Base-by-base conservation (phyloP, 2,113 vertebrate species). In the Columba livia region DNA sequence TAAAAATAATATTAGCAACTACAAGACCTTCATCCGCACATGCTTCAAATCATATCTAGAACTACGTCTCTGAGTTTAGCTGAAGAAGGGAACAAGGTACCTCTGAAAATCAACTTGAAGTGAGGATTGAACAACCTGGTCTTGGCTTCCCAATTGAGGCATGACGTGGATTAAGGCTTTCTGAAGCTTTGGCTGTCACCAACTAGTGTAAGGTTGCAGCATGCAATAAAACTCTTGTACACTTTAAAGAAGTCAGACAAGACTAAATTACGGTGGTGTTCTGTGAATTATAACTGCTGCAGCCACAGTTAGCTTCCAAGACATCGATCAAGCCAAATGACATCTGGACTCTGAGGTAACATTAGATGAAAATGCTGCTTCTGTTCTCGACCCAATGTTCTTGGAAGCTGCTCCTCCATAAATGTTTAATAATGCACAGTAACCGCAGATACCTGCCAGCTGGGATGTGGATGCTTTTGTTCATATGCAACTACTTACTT, bases 341-440 rank as follows among this genome's bases (percentile, higher is more conserved):
- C 58, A 67, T 89, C 51, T 81, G 77, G 47, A 42, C n/a, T 78
- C 28, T 60, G 60, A 89, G 25, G 77, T 90, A 96, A 92, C 15
- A 36, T 44, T 42, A 69, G 80, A 89, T 44, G 58, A 92, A 94
- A 89, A 69, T 60, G 12, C 12, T 79, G 65, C 77, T 91, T 74
- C 50, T 82, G 44, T 38, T 20, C 28, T 89, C 3, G 1, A 67
- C 51, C 62, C 61, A 26, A 4, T 65, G 78, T 62, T 85, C 85
- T 70, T 87, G 70, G 78, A 96, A 84, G 54, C 48, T 42, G 66
- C 15, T 85, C 17, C 54, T 79, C 57, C 40, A 61, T 89, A 66
- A 96, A 92, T 61, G 24, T 89, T 94, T 94, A 95, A 95, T 57
- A 64, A 70, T 8, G 34, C 28, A 38, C 42, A 74, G 72, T 70